Percentiles rank a stretch among this genome's conserved stretches.
phyloP scores from a whole-genome alignment of 2,888 invertebrate genomes.

The Rotaria socialis region DNA sequence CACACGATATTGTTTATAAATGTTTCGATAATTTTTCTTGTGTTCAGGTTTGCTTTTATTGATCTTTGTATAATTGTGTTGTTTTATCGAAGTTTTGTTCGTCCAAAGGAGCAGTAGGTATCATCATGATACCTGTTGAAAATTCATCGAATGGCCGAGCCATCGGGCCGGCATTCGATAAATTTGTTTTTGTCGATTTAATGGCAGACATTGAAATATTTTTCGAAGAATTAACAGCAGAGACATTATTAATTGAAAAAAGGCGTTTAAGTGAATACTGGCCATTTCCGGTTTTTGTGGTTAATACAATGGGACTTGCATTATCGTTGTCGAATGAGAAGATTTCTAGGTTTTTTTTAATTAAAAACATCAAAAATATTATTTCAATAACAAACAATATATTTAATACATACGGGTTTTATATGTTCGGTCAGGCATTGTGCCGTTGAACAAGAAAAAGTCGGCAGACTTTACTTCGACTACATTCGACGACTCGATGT shows the following conservation, averaged over 20 bases:
- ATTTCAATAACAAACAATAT: too few species aligned
- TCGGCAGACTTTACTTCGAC: background rate
- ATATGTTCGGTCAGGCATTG: constrained; percentile 14
- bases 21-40: too few species aligned
- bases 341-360: background rate
- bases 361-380: background rate
- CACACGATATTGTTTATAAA: too few species aligned
- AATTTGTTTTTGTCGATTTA: background rate
- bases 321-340: background rate
- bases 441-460: background rate
- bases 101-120: background rate
- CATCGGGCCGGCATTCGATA: background rate
- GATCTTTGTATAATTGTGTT: background rate
- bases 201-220: background rate
- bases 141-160: background rate
- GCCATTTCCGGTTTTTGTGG: background rate
- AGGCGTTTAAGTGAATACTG: background rate
- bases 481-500: background rate
- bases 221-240: background rate
- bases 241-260: background rate
- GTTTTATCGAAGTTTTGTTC: background rate
- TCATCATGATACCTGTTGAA: background rate
- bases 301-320: background rate
- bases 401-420: background rate
- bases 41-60: background rate